Evolutionary conservation across 2,113 vertebrate species (phyloP), one percentile per base, ranked within the genome.

Genomic region (Carollia perspicillata): DNA sequence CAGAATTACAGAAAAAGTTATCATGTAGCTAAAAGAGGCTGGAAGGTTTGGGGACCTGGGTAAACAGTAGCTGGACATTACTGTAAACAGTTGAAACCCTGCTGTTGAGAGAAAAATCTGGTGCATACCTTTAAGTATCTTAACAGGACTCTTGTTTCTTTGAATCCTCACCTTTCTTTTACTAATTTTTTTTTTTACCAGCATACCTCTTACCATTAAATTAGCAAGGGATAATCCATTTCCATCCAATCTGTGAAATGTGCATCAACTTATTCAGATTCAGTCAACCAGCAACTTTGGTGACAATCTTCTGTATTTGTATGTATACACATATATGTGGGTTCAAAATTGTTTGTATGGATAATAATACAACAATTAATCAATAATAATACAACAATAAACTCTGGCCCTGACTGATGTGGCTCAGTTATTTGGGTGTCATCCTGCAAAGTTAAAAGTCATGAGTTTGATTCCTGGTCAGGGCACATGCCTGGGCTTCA

Each of bases 211-310:
- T 74, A 26, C 71, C 68, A 86, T 94, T 65, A 40, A 93, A 80
- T 84, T 88, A 91, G 40, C 28, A 93, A 69, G 35, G 83, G 37
- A 78, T 30, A 85, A 79, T 51, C 17, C 1, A 53, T 65, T 96
- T 90, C 44, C 12, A 79, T 72, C 23, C 22, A 95, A 65, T 78
- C 37, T 77, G 68, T 89, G 86, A 88, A 58, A 89, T 81, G n/a
- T 55, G 12, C 49, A 66, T 63, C 37, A 89, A 77, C 42, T 85
- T 86, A 94, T 65, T 83, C 58, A 90, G 33, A 87, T 92, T 96
- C 37, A 97, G 58, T 68, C 79, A 94, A 80, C 55, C 71, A 86
- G 35, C 18, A 90, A 89, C n/a, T 49, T 84, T 58, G 89, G 44
- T 95, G 85, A 84, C 47, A 92, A n/a, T 37, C 23, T 74, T n/a